Evolutionary conservation across 2,888 invertebrate genomes (phyloP).

Genomic region (Caenorhabditis sp.): DNA sequence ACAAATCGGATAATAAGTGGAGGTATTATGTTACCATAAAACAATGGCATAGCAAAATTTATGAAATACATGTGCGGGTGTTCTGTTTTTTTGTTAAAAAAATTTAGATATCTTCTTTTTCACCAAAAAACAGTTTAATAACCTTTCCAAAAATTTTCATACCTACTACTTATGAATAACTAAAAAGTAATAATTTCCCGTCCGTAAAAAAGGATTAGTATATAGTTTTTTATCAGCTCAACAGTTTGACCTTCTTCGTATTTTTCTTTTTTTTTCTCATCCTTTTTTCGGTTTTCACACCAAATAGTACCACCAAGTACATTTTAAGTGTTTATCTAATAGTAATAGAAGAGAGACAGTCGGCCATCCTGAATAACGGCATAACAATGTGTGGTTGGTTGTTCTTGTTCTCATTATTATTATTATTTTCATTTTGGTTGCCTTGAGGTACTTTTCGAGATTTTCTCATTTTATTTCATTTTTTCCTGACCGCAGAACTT

Average conservation of each 20-base stretch:
- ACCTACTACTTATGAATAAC: too few relatives aligned
- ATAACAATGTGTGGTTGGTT: too few relatives aligned
- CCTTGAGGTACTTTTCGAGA: too few relatives aligned
- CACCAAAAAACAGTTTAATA: too few relatives aligned
- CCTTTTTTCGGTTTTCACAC: not conserved
- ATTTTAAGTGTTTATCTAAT: not conserved
- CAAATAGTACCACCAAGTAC: conserved; percentile 1
- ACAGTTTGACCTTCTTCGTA: not conserved
- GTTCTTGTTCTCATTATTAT: not conserved
- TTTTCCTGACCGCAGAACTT: too few relatives aligned
- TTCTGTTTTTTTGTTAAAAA: not conserved
- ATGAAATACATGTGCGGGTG: not conserved
- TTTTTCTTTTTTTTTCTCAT: conserved; percentile 1
- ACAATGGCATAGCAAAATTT: not conserved
- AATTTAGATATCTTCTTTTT: too few relatives aligned
- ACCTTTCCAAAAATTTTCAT: too few relatives aligned
- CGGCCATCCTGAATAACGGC: not conserved
- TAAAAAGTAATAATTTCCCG: not conserved
- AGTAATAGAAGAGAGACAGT: not conserved
- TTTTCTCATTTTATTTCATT: too few relatives aligned
- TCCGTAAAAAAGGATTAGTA: not conserved
- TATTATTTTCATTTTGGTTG: too few relatives aligned
- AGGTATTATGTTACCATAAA: not conserved
- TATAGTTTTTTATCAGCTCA: not conserved
- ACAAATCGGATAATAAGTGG: not conserved